These are phyloP conservation scores for Erpetoichthys calabaricus DNA, from an alignment of 2,797 vertebrate genomes.

Conservation along the genomic window DNA sequence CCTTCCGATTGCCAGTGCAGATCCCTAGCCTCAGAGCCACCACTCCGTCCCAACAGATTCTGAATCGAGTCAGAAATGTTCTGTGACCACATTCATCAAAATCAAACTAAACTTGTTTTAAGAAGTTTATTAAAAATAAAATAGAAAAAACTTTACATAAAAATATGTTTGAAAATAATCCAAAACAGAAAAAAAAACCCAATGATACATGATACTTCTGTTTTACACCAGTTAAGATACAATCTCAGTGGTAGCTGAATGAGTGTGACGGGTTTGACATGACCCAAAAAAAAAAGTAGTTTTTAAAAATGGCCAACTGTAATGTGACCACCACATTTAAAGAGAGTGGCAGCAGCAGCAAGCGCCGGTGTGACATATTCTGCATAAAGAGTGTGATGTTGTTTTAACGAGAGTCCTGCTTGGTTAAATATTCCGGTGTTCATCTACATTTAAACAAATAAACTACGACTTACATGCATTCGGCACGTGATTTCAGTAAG, in stretches of 20 bases:
- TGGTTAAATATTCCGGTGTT: no score
- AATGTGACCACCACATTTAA: constrained; percentile 26
- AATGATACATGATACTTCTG: constrained; percentile 34
- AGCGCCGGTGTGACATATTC: constrained; percentile 12
- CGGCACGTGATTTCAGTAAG: no score
- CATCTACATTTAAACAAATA: no score
- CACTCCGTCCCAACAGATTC: no score
- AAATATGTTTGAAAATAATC: constrained; percentile 66
- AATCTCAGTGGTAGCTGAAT: constrained; percentile 46
- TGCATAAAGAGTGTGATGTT: not conserved
- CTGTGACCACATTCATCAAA: not conserved
- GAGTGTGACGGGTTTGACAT: constrained; percentile 44
- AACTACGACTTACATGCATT: no score
- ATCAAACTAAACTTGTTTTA: constrained; percentile 36
- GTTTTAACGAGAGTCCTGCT: no score
- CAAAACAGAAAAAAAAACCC: constrained; percentile 23
- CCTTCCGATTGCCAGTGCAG: no score
- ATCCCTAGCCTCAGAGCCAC: no score
- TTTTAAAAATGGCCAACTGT: no score
- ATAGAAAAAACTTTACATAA: constrained; percentile 97
- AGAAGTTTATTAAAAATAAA: constrained; percentile 99
- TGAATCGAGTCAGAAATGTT: no score
- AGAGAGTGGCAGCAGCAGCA: constrained; percentile 19
- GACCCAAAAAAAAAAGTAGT: constrained; percentile 13
- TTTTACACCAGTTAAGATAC: constrained; percentile 33